phyloP scores from a whole-genome alignment of 1,140 invertebrate genomes.

The Micrasema minimum region DNA sequence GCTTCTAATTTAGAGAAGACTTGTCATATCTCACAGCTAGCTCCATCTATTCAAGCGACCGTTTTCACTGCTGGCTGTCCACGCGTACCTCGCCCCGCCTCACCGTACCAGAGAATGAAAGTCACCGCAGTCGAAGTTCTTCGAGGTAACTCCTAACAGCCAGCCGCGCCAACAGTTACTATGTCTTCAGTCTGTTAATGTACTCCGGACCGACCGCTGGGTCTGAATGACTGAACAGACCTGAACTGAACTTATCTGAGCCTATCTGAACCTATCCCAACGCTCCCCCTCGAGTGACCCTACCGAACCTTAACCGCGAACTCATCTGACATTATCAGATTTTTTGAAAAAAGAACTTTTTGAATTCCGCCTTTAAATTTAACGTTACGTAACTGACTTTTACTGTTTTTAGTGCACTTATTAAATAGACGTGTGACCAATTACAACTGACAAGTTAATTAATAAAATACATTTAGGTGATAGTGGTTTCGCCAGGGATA shows the following conservation, averaged over 20 bases:
- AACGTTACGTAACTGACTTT: no score
- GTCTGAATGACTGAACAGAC: constrained; percentile 16
- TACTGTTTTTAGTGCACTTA: no score
- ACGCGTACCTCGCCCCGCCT: background rate
- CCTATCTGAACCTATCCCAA: background rate
- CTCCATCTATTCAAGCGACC: constrained; percentile 14
- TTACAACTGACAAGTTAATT: constrained; percentile 9
- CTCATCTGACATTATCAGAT: no score
- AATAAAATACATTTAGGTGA: constrained; percentile 1
- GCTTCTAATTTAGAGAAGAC: no score
- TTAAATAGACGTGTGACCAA: constrained; percentile 1
- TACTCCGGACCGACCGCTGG: constrained; percentile 24
- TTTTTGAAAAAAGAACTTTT: no score
- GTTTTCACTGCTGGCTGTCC: background rate
- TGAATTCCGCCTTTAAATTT: no score
- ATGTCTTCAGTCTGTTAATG: constrained; percentile 27
- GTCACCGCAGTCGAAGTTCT: constrained; percentile 25
- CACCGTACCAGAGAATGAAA: constrained; percentile 18
- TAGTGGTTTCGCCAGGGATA: constrained; percentile 27
- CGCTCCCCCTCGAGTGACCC: constrained; percentile 7
- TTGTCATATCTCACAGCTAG: background rate
- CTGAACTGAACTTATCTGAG: background rate
- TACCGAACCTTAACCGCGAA: background rate
- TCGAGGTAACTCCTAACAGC: constrained; percentile 12
- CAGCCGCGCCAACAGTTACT: constrained; percentile 2